Evolutionary conservation across 2,113 vertebrate genomes (phyloP).

Genomic region (Tragelaphus buxtoni): DNA sequence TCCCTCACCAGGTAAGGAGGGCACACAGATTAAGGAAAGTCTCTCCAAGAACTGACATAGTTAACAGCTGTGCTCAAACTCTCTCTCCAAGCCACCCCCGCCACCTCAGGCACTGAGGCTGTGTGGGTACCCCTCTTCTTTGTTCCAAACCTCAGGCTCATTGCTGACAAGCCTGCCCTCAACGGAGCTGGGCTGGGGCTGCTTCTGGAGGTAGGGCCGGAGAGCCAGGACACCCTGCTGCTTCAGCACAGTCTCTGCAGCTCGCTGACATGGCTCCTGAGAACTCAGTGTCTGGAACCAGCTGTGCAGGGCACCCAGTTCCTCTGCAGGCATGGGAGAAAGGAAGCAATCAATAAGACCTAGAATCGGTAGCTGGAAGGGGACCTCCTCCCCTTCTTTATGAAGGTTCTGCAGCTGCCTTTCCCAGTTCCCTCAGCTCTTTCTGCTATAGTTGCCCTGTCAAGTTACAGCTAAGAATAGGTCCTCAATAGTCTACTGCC

Average conservation of each 20-base stretch:
- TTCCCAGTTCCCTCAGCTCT: not conserved
- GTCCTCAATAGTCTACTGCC: not conserved
- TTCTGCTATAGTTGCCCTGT: not conserved
- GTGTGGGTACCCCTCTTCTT: not conserved
- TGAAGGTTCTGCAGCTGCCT: not conserved
- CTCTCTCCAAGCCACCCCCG: not conserved
- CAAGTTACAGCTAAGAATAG: not conserved
- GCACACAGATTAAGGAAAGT: not conserved
- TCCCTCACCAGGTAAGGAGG: not conserved
- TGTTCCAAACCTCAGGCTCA: constrained; percentile 83
- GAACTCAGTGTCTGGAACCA: constrained; percentile 88
- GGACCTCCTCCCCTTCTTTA: not conserved
- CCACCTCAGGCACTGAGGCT: not conserved
- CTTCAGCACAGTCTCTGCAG: constrained; percentile 80
- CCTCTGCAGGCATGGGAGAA: constrained; percentile 75
- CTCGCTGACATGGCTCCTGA: constrained; percentile 80
- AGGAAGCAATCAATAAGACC: not conserved
- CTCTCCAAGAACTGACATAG: not conserved
- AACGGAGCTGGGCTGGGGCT: constrained; percentile 76
- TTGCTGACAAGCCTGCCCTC: constrained; percentile 76
- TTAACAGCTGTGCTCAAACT: not conserved
- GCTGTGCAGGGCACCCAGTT: constrained; percentile 74
- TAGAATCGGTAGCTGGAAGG: not conserved
- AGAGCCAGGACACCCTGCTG: constrained; percentile 81
- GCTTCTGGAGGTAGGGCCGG: constrained; percentile 87